Conservation (phyloP, 2,113 vertebrate species). For the Bothrops jararaca region DNA sequence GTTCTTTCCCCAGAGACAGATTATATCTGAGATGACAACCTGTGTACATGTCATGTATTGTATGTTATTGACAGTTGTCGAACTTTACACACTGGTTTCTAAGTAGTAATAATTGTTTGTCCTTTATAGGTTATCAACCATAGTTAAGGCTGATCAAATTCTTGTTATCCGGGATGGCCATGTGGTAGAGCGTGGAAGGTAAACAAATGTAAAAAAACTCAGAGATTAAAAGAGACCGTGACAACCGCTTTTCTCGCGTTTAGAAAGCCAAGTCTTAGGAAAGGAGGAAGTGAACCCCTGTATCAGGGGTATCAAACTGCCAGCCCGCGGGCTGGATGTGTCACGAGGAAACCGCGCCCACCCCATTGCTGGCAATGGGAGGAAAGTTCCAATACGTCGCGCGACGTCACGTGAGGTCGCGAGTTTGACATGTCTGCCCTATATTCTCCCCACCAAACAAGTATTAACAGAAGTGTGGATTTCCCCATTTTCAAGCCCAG, state of each 20-base stretch:
- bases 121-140: conserved; percentile 84
- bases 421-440: neutral
- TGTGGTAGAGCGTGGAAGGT: conserved; percentile 88
- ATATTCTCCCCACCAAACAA: neutral
- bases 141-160: conserved; percentile 91
- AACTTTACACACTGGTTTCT: neutral
- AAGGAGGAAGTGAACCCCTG: neutral
- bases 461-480: neutral
- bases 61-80: neutral
- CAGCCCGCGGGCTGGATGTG: no score
- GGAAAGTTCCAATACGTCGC: no score
- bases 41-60: neutral
- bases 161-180: conserved; percentile 85
- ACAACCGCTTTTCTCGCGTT: neutral
- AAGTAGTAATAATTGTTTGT: neutral
- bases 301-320: no score
- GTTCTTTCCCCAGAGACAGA: neutral
- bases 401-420: no score
- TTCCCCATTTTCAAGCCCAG: neutral
- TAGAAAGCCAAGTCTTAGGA: neutral
- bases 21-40: neutral
- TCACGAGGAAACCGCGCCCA: no score
- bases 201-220: conserved; percentile 27
- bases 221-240: neutral
- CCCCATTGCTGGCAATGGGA: no score